A percentile compares a stretch with the other conserved stretches of the same genome.
phyloP scores from a whole-genome alignment of 1,140 invertebrate species.

The Drosophila varians region DNA sequence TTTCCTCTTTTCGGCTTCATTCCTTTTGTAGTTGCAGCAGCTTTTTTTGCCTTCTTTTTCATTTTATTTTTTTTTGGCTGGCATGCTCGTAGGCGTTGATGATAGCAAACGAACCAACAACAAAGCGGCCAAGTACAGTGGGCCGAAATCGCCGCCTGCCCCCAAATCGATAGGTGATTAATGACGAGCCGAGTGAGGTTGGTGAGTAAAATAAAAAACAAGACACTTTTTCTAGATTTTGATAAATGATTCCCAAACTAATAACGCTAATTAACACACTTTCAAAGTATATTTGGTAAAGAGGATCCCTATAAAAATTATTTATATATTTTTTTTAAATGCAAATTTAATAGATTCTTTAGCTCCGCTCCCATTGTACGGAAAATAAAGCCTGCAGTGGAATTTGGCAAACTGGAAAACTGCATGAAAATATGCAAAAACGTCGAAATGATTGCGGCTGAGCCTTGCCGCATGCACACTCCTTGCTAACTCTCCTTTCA shows the following conservation, averaged over 20 bases:
- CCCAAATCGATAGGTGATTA: slow-evolving; percentile 23
- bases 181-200: slow-evolving; percentile 16
- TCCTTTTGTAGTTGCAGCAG: slow-evolving; percentile 44
- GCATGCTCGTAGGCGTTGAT: slow-evolving; percentile 74
- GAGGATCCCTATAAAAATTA: too few species aligned
- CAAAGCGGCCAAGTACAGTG: slow-evolving; percentile 52
- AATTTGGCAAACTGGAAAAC: slow-evolving; percentile 75
- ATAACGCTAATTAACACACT: not conserved
- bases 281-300: too few species aligned
- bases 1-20: slow-evolving; percentile 12
- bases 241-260: not conserved
- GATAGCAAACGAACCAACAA: slow-evolving; percentile 58
- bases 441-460: slow-evolving; percentile 75
- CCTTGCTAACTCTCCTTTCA: slow-evolving; percentile 2
- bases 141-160: not conserved
- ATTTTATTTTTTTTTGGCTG: slow-evolving; percentile 26
- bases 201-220: not conserved
- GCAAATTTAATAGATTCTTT: too few species aligned
- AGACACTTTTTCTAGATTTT: not conserved
- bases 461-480: slow-evolving; percentile 50
- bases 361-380: slow-evolving; percentile 26
- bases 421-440: slow-evolving; percentile 79
- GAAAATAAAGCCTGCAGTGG: slow-evolving; percentile 44
- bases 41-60: slow-evolving; percentile 56
- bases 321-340: not conserved